Evolutionary conservation across 2,113 vertebrate species (phyloP).

Genomic region (Brachirus orientalis): DNA sequence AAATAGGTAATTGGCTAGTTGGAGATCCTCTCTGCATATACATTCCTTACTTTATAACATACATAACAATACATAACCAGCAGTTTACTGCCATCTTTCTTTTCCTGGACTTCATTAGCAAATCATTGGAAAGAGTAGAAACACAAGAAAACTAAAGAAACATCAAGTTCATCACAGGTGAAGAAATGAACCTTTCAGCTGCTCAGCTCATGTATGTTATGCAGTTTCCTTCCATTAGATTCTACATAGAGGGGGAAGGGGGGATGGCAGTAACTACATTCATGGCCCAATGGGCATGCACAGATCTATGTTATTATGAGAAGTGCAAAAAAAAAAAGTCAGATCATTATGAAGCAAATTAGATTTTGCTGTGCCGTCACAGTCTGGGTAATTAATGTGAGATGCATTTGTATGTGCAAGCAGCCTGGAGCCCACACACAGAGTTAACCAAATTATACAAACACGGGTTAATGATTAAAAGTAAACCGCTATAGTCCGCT

Average conservation of each 20-base stretch:
- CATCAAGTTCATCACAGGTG: not conserved
- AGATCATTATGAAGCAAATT: not conserved
- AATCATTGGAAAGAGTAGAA: too few species aligned
- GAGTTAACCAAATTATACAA: not conserved
- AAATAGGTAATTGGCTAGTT: too few species aligned
- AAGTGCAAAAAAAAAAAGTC: not conserved
- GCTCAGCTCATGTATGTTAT: not conserved
- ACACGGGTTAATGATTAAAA: not conserved
- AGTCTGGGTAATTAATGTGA: not conserved
- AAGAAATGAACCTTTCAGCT: not conserved
- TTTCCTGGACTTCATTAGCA: too few species aligned
- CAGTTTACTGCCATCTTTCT: too few species aligned
- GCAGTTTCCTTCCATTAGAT: too few species aligned
- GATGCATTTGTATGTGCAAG: not conserved
- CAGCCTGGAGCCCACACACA: not conserved
- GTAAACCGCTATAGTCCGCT: not conserved
- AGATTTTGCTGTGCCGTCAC: not conserved
- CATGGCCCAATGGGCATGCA: not conserved
- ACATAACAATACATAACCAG: too few species aligned
- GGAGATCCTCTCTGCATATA: too few species aligned
- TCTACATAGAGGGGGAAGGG: too few species aligned
- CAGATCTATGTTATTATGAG: not conserved
- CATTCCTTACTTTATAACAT: too few species aligned
- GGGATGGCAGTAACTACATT: not conserved
- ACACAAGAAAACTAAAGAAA: not conserved